Conservation (phyloP, 2,888 invertebrate species). For the Sinelater perroti region DNA sequence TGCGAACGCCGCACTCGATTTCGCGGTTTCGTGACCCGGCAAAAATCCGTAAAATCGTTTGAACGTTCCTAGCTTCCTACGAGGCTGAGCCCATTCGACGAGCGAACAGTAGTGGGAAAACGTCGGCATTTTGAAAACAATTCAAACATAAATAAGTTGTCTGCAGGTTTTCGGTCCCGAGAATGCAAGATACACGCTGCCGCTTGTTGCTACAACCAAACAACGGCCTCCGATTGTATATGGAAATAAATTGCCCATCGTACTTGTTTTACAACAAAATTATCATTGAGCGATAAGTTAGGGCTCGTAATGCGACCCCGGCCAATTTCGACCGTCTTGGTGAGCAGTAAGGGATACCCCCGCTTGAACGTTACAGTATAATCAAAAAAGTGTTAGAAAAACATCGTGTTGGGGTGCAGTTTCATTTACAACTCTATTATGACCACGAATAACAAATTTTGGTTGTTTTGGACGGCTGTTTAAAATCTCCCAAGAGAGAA, state of each 20-base stretch:
- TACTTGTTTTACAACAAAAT: constrained; percentile 31
- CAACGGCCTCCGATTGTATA: constrained; percentile 52
- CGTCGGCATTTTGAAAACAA: constrained; percentile 63
- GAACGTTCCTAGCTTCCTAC: constrained; percentile 56
- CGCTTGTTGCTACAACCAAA: constrained; percentile 57
- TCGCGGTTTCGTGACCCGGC: constrained; percentile 56
- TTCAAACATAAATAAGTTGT: constrained; percentile 64
- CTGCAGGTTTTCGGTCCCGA: constrained; percentile 58
- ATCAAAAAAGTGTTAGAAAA: too few species aligned
- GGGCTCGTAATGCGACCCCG: neutral
- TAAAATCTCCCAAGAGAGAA: too few species aligned
- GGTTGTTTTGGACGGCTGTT: too few species aligned
- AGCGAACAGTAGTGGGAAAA: constrained; percentile 58
- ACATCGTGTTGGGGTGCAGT: too few species aligned
- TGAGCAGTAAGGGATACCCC: too few species aligned
- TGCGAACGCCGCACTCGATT: constrained; percentile 42
- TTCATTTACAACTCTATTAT: too few species aligned
- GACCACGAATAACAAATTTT: too few species aligned
- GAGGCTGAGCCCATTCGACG: constrained; percentile 51
- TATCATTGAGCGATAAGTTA: constrained; percentile 11
- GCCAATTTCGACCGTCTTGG: neutral
- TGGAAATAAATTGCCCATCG: constrained; percentile 53
- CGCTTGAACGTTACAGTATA: too few species aligned
- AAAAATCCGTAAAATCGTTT: constrained; percentile 59
- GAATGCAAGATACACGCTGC: constrained; percentile 59